These are phyloP conservation scores for Rotaria macrura DNA, from an alignment of 2,888 invertebrate genomes.

Conservation along the genomic window DNA sequence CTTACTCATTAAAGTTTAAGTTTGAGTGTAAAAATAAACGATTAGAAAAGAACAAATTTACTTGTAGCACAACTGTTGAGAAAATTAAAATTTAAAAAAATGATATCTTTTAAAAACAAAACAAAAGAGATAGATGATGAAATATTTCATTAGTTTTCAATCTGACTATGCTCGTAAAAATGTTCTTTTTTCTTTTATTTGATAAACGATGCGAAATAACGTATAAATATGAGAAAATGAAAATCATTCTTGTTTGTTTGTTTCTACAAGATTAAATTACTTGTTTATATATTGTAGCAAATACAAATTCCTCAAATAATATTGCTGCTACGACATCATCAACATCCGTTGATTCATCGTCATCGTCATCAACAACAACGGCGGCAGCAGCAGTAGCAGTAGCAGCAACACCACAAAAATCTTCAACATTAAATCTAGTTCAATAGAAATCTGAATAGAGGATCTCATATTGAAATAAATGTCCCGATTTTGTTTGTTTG, in stretches of 20 bases:
- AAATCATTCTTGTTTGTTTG: background rate
- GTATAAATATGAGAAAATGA: background rate
- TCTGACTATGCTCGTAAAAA: constrained; percentile 6
- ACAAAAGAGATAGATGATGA: background rate
- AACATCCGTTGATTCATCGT: background rate
- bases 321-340: background rate
- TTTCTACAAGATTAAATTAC: background rate
- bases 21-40: background rate
- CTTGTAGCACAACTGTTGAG: background rate
- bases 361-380: no score
- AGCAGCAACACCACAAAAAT: background rate
- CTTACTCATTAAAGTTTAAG: background rate
- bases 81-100: background rate
- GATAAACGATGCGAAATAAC: background rate
- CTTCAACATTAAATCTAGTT: background rate
- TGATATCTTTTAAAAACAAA: background rate
- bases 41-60: background rate
- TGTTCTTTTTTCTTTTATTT: background rate
- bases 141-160: background rate
- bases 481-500: background rate
- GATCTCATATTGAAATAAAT: background rate
- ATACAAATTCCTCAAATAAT: background rate
- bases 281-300: background rate
- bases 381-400: no score
- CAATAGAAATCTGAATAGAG: background rate